These are phyloP conservation scores for Eugnorisma glareosa DNA, from an alignment of 2,888 invertebrate species.

Conservation along the genomic window DNA sequence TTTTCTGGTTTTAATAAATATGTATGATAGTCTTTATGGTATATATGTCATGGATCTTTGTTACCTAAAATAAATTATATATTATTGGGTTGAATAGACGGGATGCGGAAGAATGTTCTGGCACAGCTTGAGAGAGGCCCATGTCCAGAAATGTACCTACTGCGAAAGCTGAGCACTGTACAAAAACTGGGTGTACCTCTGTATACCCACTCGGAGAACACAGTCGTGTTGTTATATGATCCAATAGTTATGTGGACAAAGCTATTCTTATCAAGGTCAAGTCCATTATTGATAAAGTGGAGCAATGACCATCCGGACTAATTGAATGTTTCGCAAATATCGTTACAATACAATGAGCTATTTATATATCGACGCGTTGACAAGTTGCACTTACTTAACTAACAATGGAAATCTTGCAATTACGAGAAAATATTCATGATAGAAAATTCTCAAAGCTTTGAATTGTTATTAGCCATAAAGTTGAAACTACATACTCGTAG, in stretches of 20 bases:
- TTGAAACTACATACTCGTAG: no score
- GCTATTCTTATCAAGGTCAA: conserved; percentile 26
- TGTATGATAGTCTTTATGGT: no score
- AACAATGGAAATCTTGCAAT: conserved; percentile 32
- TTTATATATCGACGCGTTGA: conserved; percentile 11
- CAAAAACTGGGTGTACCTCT: not conserved
- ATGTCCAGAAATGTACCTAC: not conserved
- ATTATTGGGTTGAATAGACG: no score
- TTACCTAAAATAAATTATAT: no score
- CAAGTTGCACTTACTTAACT: conserved; percentile 13
- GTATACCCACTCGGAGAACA: not conserved
- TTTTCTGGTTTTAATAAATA: no score
- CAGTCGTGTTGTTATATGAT: not conserved
- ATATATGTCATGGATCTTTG: no score
- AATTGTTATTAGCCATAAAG: no score
- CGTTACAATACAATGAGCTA: conserved; percentile 20
- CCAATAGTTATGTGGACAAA: not conserved
- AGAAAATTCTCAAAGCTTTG: no score
- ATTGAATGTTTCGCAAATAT: conserved; percentile 41
- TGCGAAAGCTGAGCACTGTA: no score
- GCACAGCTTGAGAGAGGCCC: not conserved
- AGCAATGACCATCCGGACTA: conserved; percentile 17
- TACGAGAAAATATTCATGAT: not conserved
- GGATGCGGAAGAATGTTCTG: not conserved
- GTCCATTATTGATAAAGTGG: conserved; percentile 15